Base-by-base conservation (phyloP, 37 sponge, comb jelly and placozoan genomes). In the Aplysina aerophoba region DNA sequence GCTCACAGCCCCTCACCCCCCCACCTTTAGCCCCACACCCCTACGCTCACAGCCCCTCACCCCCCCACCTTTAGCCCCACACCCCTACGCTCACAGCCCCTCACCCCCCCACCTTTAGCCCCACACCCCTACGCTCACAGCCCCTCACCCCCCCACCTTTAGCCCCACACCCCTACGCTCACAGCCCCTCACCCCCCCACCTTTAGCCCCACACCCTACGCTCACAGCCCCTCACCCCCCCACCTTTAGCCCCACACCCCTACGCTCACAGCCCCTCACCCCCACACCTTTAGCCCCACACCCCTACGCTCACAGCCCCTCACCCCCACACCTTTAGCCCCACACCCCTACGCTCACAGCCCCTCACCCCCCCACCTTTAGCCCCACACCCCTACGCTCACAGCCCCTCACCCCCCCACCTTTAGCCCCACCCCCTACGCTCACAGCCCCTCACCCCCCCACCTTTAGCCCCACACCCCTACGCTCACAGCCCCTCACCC, bases 251-350 rank as follows among this genome's bases (percentile, higher is more conserved):
- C 73, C 58, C 73, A 84, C 80, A n/a, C 19, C 1, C 30, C n/a
- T 27, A 31, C 35, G 6, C 55, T 54, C 55, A 53, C 58, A 55
- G 14, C 28, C 54, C 3, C 79, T 19, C 79, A 16, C 55, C 2
- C 58, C 54, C 58, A 55, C 57, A 28, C 73, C 35, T 0, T 14
- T 15, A 5, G 60, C 58, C 38, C 25, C 63, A 81, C 38, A 61
- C 37, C 58, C 38, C 30, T 15, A 80, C 27, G 30, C 59, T 57
- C 57, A 55, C 19, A 80, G 16, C 54, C 31, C 60, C 83, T 78
- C 44, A 93, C 93, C 90, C 90, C 85, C 85, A 87, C 4, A 93
- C 65, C 44, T 93, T n/a, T n/a, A n/a, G n/a, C n/a, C n/a, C n/a
- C 54, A 83, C 28, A 83, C 65, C 35, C 64, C 65, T 21, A 72